Conservation (phyloP, 2,888 invertebrate species). For the Scaptomyza tumidula region DNA sequence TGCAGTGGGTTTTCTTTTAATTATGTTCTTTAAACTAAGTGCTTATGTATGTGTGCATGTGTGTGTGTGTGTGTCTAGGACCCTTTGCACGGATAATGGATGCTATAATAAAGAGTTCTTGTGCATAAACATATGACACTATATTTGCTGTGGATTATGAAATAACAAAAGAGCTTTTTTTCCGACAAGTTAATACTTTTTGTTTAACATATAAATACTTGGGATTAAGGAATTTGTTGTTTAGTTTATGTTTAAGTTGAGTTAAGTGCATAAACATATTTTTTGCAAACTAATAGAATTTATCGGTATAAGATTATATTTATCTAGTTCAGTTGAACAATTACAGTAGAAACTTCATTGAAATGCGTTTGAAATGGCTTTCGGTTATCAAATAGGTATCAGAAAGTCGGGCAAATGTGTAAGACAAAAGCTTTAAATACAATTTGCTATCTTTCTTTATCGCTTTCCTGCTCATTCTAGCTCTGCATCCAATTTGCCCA, state of each 20-base stretch:
- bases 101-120: not conserved
- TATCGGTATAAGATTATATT: not conserved
- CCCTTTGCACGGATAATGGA: not conserved
- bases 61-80: not conserved
- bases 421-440: no score
- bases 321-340: no score
- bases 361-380: no score
- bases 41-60: not conserved
- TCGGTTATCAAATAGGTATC: no score
- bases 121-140: constrained; percentile 2
- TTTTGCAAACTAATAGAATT: not conserved
- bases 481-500: not conserved
- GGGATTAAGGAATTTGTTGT: not conserved
- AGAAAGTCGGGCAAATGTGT: no score
- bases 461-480: no score
- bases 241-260: not conserved
- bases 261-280: no score
- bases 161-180: not conserved
- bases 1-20: constrained; percentile 23
- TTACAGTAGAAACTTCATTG: no score
- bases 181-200: not conserved
- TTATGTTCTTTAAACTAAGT: constrained; percentile 18
- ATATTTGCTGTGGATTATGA: not conserved
- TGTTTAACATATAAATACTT: not conserved
- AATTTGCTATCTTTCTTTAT: no score